Evolutionary conservation across 2,797 vertebrate genomes (phyloP), one percentile per base, ranked within the genome.

Genomic region (Urosaurus nigricauda): DNA sequence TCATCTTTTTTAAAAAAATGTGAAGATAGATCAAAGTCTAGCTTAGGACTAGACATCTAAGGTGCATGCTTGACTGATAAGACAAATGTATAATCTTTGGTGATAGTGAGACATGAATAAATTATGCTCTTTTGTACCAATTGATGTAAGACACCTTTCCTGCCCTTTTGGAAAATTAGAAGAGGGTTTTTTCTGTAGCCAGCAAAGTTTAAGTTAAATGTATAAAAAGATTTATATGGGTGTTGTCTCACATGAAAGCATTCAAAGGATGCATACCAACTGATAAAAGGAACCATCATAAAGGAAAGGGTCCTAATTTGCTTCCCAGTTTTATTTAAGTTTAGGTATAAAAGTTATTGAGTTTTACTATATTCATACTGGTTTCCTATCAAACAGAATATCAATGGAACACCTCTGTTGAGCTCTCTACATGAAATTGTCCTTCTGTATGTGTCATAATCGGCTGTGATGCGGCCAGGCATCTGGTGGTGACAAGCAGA

Each of bases 401-500:
- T 94, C 94, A 96, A 91, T 90, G 85, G 95, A 96, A 95, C 94
- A 96, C 86, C 95, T 97, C 96, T 94, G 95, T 88, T 89, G 96
- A 95, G 96, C 94, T 97, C 97, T 93, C 97, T 96, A 97, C 97
- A 95, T 96, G 94, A 97, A 98, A 97, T 94, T 95, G 97, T 98
- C 96, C 96, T 97, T 96, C 97, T 97, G 95, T 97, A 92, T 88
- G 60, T 96, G 96, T 97, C 95, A 96, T 98, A 98, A 98, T 98
- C 97, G 92, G 94, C 95, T 96, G 97, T 97, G 97, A 98, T 98
- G 97, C 98, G 96, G 97, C 97, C 98, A 98, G 98, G 97, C 97
- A 97, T 97, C 97, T 97, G 97, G 96, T 95, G 90, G 95, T 97
- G 97, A 98, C 97, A 98, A 97, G 97, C 96, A 97, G 96, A 97